Conservation (phyloP, 2,113 vertebrate species). For the Todiramphus chloris region DNA sequence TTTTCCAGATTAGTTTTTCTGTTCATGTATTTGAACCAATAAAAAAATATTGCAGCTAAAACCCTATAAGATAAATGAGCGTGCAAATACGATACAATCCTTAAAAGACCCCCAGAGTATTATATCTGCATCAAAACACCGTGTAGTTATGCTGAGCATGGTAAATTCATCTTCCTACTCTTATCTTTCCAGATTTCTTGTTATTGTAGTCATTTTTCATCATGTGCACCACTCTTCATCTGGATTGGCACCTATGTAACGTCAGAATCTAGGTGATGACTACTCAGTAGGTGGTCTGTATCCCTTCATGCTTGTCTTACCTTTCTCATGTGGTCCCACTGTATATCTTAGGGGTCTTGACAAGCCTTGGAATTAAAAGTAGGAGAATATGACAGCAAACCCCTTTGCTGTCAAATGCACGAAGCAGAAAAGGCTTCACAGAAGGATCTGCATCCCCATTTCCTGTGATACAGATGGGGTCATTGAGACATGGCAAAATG, state of each 20-base stretch:
- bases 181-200: neutral
- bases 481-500: neutral
- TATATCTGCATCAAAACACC: neutral
- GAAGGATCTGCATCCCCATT: neutral
- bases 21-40: neutral
- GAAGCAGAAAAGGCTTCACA: neutral
- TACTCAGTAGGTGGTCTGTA: neutral
- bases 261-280: neutral
- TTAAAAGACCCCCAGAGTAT: neutral
- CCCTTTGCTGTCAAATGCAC: neutral
- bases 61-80: neutral
- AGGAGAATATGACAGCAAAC: neutral
- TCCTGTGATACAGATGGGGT: neutral
- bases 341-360: neutral
- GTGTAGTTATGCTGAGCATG: neutral
- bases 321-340: neutral
- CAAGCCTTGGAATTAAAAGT: neutral
- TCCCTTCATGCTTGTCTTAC: neutral
- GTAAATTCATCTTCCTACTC: neutral
- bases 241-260: neutral
- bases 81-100: neutral
- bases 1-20: neutral
- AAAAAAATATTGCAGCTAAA: neutral
- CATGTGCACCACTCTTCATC: neutral
- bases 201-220: neutral